These are phyloP conservation scores for Nibea albiflora DNA, from an alignment of 2,113 vertebrate species.

Conservation along the genomic window DNA sequence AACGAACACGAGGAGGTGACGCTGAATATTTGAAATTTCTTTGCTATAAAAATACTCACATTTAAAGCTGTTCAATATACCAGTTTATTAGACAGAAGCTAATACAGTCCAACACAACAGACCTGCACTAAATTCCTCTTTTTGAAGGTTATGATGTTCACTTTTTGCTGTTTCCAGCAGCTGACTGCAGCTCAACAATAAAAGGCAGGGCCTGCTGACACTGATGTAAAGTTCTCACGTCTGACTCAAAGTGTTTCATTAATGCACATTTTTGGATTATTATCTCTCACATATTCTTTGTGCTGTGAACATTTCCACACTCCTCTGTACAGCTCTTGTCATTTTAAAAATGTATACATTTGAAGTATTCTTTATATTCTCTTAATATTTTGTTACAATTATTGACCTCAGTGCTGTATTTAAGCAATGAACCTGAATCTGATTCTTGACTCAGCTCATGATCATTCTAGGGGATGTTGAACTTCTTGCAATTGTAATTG, in stretches of 20 bases:
- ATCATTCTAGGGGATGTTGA: neutral
- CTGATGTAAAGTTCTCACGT: neutral
- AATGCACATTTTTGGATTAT: neutral
- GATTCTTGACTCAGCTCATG: neutral
- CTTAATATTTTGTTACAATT: neutral
- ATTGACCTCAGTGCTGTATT: neutral
- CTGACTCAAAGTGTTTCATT: neutral
- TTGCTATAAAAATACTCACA: neutral
- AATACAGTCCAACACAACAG: neutral
- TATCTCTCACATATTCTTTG: neutral
- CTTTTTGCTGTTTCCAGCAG: neutral
- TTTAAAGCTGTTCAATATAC: neutral
- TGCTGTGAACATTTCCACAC: neutral
- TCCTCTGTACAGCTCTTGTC: neutral
- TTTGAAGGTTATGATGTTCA: neutral
- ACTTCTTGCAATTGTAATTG: neutral
- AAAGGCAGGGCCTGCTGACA: neutral
- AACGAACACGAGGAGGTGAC: neutral
- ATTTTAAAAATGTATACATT: neutral
- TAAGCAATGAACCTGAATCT: neutral
- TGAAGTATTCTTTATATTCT: neutral
- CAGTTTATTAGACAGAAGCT: neutral
- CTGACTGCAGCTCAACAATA: neutral
- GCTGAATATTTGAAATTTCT: neutral
- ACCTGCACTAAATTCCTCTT: neutral